Evolutionary conservation across 2,113 vertebrate genomes (phyloP).

Genomic region (Vulpes lagopus): DNA sequence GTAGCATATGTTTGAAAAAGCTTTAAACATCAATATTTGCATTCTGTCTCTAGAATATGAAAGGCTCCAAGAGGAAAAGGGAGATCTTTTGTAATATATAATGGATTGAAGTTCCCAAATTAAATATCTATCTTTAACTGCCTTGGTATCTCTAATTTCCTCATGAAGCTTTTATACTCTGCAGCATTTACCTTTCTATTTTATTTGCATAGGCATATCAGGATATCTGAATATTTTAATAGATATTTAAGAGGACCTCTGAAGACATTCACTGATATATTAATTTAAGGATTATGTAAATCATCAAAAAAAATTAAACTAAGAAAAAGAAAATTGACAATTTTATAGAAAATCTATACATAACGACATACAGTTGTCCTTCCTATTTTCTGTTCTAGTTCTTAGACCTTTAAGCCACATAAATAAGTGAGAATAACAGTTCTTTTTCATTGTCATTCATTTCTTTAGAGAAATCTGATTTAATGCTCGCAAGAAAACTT

Average conservation of each 20-base stretch:
- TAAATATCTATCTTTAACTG: conserved; percentile 40
- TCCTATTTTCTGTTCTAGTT: background rate
- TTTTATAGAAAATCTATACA: background rate
- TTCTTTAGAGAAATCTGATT: background rate
- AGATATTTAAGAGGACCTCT: background rate
- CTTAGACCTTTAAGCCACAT: background rate
- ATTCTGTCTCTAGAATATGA: conserved; percentile 66
- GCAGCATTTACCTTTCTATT: background rate
- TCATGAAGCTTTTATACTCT: background rate
- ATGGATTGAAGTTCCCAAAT: conserved; percentile 34
- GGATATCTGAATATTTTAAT: background rate
- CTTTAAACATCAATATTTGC: conserved; percentile 68
- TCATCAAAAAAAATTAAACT: background rate
- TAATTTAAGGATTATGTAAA: background rate
- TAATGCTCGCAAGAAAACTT: background rate
- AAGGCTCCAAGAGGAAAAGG: background rate
- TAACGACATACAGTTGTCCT: background rate
- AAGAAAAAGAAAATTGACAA: background rate
- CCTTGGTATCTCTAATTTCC: background rate
- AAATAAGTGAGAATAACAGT: background rate
- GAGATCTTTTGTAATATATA: conserved; percentile 46
- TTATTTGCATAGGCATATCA: background rate
- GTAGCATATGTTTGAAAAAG: conserved; percentile 78
- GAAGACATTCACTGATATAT: background rate
- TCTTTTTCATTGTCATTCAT: background rate